Percentiles rank a stretch among this genome's conserved stretches.
Evolutionary conservation across 2,888 invertebrate species (phyloP).

Genomic region (Notodonta dromedarius): DNA sequence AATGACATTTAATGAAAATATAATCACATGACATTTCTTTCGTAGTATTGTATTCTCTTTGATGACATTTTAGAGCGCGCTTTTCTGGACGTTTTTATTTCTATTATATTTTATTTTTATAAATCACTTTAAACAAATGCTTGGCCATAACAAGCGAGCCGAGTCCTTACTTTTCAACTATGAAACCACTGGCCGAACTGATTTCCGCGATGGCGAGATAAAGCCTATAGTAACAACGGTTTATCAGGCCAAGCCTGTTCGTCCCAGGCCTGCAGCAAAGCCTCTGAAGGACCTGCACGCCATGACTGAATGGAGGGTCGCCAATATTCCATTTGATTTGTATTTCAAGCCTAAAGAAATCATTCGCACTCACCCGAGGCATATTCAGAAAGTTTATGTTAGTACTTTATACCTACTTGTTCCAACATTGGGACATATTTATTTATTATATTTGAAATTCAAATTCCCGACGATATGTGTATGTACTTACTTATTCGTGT

Average conservation of each 20-base stretch:
- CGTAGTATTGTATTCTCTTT: no score
- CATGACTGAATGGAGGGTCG: slow-evolving; percentile 40
- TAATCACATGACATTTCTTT: no score
- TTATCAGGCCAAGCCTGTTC: slow-evolving; percentile 29
- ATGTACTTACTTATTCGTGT: no score
- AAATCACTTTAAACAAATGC: slow-evolving; percentile 1
- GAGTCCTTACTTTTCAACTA: slow-evolving; percentile 41
- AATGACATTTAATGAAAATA: no score
- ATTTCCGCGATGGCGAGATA: slow-evolving; percentile 33
- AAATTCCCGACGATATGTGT: no score
- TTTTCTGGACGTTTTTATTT: slow-evolving; percentile 1
- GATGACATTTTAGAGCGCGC: slow-evolving; percentile 18
- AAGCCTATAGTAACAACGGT: slow-evolving; percentile 25
- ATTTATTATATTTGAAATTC: no score
- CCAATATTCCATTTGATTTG: slow-evolving; percentile 37
- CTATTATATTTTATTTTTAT: slow-evolving; percentile 3
- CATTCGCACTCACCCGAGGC: slow-evolving; percentile 38
- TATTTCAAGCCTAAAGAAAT: slow-evolving; percentile 43
- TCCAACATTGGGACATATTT: no score
- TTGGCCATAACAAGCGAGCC: not conserved
- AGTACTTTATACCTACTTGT: no score
- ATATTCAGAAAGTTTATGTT: slow-evolving; percentile 38
- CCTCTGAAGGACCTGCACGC: slow-evolving; percentile 47
- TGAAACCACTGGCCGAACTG: slow-evolving; percentile 37
- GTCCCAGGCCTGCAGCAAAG: slow-evolving; percentile 17